Conservation (phyloP, 1,140 invertebrate species). For the Maconellicoccus hirsutus region DNA sequence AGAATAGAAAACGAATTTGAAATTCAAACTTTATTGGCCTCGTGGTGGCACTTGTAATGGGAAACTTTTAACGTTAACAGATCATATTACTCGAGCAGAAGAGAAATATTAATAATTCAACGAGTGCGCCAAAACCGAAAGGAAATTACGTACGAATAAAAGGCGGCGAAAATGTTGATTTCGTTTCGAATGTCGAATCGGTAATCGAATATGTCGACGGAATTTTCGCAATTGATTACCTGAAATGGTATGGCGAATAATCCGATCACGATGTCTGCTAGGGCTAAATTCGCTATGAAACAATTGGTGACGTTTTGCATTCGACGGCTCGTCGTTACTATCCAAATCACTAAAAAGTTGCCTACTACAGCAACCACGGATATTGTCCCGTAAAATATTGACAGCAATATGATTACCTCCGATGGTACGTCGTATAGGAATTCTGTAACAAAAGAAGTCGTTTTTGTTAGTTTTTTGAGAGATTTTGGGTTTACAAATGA, state of each 20-base stretch:
- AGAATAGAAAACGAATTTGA: neutral
- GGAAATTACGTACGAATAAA: too few species aligned
- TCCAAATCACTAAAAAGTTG: conserved; percentile 69
- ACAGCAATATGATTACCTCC: conserved; percentile 57
- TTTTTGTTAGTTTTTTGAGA: too few species aligned
- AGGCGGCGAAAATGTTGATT: too few species aligned
- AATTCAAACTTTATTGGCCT: neutral
- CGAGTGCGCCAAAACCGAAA: too few species aligned
- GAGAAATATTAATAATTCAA: neutral
- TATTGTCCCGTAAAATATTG: conserved; percentile 66
- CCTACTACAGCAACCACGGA: conserved; percentile 66
- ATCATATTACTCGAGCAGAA: neutral
- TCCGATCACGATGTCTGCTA: conserved; percentile 66
- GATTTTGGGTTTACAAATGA: too few species aligned
- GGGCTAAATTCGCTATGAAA: conserved; percentile 65
- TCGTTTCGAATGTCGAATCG: too few species aligned
- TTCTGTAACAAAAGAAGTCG: conserved; percentile 21
- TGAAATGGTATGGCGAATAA: conserved; percentile 69
- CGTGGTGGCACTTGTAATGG: neutral
- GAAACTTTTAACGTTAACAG: neutral
- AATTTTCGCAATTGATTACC: conserved; percentile 38
- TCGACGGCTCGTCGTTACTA: conserved; percentile 53
- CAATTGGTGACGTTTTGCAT: conserved; percentile 76
- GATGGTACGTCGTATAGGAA: conserved; percentile 57
- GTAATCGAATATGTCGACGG: too few species aligned